Evolutionary conservation across 2,888 invertebrate genomes (phyloP).

Genomic region (Leistus spinibarbis): DNA sequence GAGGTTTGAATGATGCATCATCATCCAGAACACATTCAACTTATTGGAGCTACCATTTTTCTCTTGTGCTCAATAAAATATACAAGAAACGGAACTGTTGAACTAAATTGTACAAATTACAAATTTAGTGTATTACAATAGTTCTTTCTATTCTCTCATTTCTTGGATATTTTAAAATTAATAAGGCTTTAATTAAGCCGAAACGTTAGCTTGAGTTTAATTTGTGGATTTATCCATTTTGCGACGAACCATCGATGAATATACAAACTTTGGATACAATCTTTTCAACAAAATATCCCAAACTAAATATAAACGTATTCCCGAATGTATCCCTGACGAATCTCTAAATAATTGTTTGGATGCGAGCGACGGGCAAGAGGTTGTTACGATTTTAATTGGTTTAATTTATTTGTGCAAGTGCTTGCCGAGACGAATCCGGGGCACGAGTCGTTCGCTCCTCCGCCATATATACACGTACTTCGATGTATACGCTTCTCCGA

Average conservation of each 20-base stretch:
- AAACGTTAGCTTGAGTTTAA: no score
- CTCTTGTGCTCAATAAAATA: no score
- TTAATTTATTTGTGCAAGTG: slow-evolving; percentile 32
- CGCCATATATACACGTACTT: no score
- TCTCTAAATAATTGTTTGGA: slow-evolving; percentile 33
- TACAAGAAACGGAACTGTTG: no score
- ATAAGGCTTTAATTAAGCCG: no score
- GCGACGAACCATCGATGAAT: not conserved
- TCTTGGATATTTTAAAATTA: no score
- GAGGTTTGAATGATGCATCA: not conserved
- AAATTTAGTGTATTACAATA: no score
- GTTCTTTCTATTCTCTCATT: no score
- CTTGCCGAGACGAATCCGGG: slow-evolving; percentile 1
- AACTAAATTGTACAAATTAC: no score
- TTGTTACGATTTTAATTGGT: slow-evolving; percentile 35
- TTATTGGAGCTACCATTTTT: not conserved
- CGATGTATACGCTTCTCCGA: not conserved
- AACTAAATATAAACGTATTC: slow-evolving; percentile 31
- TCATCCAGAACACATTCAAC: not conserved
- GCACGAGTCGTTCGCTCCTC: not conserved
- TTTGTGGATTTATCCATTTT: no score
- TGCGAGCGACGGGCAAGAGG: slow-evolving; percentile 15
- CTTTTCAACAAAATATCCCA: not conserved
- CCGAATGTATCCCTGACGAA: slow-evolving; percentile 28
- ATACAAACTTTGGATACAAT: no score